Evolutionary conservation across 2,797 vertebrate species (phyloP), one percentile per base, ranked within the genome.

Genomic region (Brachyrhaphis roseni): DNA sequence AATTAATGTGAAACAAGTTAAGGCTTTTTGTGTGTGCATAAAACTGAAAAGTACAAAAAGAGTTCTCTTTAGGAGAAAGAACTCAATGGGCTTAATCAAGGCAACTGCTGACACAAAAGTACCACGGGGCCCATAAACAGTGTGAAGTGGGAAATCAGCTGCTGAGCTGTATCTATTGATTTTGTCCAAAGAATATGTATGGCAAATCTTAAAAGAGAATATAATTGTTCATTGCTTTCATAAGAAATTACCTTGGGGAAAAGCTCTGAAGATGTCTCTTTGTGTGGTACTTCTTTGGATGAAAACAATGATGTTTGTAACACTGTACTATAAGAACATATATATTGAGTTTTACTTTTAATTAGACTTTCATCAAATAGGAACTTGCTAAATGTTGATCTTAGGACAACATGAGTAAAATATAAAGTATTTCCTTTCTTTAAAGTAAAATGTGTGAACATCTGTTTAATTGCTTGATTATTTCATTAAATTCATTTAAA

Each of bases 131-230:
- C 10, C 76, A 82, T 72, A 74, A 86, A 75, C 34, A 78, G 26
- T 16, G 53, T n/a, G 6, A 57, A 23, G 39, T 59, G 66, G 72
- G 43, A 83, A 88, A 80, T 86, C 75, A 84, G 62, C 70, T 62
- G 77, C 80, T 86, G 70, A 72, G 78, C 74, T 71, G 72, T 66
- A 72, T 81, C 82, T 86, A 81, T 80, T 46, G 47, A 74, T 72
- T 84, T 55, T 75, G 59, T 83, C 80, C 79, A 83, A 34, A 82
- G 85, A 80, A 86, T 82, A 79, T 87, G 53, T 87, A 87, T n/a
- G 10, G 46, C 74, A 78, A 78, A 76, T 74, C 20, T 78, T 80
- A 15, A 77, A 86, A 76, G 77, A 26, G 11, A 83, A 18, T 62
- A 74, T 72, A 57, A 84, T 85, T 78, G 51, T 78, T 77, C 18